Evolutionary conservation across 1,140 invertebrate species (phyloP).

Genomic region (Drosophila bipectinata): DNA sequence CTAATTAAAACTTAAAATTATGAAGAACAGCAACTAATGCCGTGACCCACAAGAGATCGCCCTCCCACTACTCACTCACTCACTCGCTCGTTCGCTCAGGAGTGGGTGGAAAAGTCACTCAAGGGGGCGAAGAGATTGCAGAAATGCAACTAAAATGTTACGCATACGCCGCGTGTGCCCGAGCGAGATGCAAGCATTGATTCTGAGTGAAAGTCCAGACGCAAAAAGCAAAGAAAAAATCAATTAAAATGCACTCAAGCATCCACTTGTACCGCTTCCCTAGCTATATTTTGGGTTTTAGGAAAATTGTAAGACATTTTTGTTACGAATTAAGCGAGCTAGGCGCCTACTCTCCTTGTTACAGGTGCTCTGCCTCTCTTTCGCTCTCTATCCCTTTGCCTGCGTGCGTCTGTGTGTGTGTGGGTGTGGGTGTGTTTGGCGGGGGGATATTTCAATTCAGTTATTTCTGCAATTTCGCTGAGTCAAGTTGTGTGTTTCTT

Average conservation of each 20-base stretch:
- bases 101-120: constrained; percentile 36
- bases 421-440: constrained; percentile 14
- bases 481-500: constrained; percentile 72
- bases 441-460: constrained; percentile 71
- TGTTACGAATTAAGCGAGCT: constrained; percentile 29
- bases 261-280: constrained; percentile 23
- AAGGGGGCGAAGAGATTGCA: constrained; percentile 36
- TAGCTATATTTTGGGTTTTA: constrained; percentile 44
- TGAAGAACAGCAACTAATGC: constrained; percentile 36
- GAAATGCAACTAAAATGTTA: constrained; percentile 70
- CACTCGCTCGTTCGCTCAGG: constrained; percentile 5
- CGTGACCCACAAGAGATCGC: constrained; percentile 59
- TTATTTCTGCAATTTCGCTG: constrained; percentile 80
- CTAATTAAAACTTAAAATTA: constrained; percentile 79
- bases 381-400: constrained; percentile 4
- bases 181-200: constrained; percentile 30
- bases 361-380: constrained; percentile 8
- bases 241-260: constrained; percentile 81
- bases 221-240: constrained; percentile 60
- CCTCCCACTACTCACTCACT: constrained; percentile 8
- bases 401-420: neutral
- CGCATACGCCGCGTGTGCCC: constrained; percentile 69
- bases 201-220: constrained; percentile 18
- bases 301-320: constrained; percentile 67
- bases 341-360: constrained; percentile 8